Conservation (phyloP, 2,113 vertebrate genomes). For the Corynorhinus townsendii region DNA sequence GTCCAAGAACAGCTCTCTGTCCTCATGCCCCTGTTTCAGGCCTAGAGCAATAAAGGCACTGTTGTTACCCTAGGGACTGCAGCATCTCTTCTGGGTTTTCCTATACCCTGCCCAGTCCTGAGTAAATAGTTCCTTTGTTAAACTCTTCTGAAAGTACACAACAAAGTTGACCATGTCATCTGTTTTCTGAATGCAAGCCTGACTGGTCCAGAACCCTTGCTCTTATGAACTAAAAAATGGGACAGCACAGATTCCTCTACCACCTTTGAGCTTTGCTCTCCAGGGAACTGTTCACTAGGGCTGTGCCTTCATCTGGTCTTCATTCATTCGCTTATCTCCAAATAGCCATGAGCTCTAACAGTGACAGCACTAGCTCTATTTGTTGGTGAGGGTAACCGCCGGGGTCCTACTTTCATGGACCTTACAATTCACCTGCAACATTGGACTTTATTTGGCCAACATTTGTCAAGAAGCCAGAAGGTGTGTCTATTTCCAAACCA, state of each 20-base stretch:
- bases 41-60: not conserved
- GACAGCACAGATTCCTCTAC: not conserved
- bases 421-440: no score
- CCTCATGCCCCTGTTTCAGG: not conserved
- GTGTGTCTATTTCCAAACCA: not conserved
- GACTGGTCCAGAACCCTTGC: not conserved
- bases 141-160: not conserved
- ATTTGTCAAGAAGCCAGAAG: not conserved
- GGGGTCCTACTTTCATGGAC: not conserved
- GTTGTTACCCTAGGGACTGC: not conserved
- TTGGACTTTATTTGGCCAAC: not conserved
- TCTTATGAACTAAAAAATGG: not conserved
- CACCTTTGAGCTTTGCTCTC: not conserved
- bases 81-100: not conserved
- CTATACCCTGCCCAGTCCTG: no score
- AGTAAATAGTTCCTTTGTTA: not conserved
- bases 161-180: not conserved
- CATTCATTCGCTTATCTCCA: not conserved
- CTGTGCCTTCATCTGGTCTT: not conserved
- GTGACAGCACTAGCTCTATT: not conserved
- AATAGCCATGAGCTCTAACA: not conserved
- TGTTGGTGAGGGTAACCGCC: fast-evolving
- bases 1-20: not conserved
- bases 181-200: fast-evolving
- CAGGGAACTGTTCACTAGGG: not conserved